Evolutionary conservation across 2,113 vertebrate genomes (phyloP), one percentile per base, ranked within the genome.

Genomic region (Leptosomus discolor): DNA sequence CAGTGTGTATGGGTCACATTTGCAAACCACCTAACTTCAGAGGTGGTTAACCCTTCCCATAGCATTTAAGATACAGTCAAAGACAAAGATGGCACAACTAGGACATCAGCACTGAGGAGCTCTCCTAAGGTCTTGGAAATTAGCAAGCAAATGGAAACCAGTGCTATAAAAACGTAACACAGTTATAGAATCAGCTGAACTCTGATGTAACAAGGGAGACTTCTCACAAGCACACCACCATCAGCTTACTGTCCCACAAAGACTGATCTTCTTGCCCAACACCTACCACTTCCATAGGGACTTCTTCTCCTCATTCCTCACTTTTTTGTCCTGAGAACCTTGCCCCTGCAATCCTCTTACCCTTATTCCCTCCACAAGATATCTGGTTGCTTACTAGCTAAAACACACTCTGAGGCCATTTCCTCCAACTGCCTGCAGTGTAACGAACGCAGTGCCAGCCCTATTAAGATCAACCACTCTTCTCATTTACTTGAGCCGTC

Each of bases 401-500:
- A 92, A 82, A 76, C 61, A 89, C 0, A 85, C 67, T 76, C 94
- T 67, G 58, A 94, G 68, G 79, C 74, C 74, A 67, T 85, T 94
- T 95, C 74, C 70, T 79, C 63, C 91, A 91, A 24, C 29, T 88
- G 95, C 78, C 92, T 95, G 89, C 89, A 83, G 84, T 80, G 74
- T 94, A 96, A 96, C 30, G 46, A 96, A 80, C 70, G 70, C 81
- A 34, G 87, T 88, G 77, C 74, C 89, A 95, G 89, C 77, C 65
- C 91, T 95, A 93, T 92, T 96, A 96, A 95, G 84, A 96, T 90
- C 97, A 96, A 90, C 94, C 61, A 85, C 85, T 95, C 84, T 91
- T 96, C 89, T 87, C 77, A 92, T 97, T 97, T 96, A 95, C 90
- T 94, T 2, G 8, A 91, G 73, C 58, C 46, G 3, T 94, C 91